Conservation (phyloP, 2,888 invertebrate genomes). For the Polyommatus icarus region DNA sequence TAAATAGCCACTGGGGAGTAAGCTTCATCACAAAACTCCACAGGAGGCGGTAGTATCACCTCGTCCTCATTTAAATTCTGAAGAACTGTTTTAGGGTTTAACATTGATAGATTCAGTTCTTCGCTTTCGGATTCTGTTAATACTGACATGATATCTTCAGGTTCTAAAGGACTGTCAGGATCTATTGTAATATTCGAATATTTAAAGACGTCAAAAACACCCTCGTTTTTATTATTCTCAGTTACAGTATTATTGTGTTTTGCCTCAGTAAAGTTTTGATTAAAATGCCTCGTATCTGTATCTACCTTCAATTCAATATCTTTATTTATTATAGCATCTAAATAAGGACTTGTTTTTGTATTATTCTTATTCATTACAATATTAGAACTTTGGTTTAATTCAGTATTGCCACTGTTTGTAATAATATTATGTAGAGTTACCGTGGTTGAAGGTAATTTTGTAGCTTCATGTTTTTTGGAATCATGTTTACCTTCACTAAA, state of each 20-base stretch:
- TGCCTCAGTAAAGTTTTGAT: conserved; percentile 43
- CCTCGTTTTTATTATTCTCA: background rate
- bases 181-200: background rate
- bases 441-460: background rate
- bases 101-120: conserved; percentile 56
- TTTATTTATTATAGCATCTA: background rate
- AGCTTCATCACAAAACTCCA: conserved; percentile 52
- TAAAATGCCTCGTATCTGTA: conserved; percentile 40
- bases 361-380: background rate
- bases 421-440: background rate
- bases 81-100: conserved; percentile 65
- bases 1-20: conserved; percentile 34
- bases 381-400: background rate
- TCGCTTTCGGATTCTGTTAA: conserved; percentile 43
- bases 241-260: conserved; percentile 28
- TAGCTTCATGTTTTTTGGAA: background rate
- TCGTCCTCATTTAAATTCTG: conserved; percentile 51
- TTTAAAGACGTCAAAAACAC: background rate
- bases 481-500: conserved; percentile 1
- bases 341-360: background rate
- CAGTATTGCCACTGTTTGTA: background rate
- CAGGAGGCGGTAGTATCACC: conserved; percentile 62
- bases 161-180: background rate
- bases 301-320: background rate
- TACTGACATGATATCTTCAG: conserved; percentile 24